A percentile compares a stretch with the other conserved stretches of the same genome.
phyloP scores from a whole-genome alignment of 1,140 invertebrate genomes.

The Rhyzopertha dominica region DNA sequence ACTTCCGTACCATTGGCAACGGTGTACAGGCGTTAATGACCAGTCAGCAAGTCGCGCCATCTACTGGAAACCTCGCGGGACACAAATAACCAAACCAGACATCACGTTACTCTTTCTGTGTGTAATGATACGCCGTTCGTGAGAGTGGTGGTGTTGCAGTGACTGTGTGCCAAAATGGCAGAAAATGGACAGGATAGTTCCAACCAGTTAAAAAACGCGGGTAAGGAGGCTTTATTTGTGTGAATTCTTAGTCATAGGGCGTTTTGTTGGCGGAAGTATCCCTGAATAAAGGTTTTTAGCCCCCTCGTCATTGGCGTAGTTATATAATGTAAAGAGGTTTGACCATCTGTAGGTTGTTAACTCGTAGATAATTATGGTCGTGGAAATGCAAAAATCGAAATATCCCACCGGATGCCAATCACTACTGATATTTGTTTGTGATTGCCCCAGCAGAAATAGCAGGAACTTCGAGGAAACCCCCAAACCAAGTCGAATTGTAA shows the following conservation, averaged over 20 bases:
- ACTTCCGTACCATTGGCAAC: too few relatives aligned
- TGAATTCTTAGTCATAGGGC: conserved; percentile 1
- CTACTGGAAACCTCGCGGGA: background rate
- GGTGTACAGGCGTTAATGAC: too few relatives aligned
- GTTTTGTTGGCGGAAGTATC: background rate
- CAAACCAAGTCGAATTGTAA: too few relatives aligned
- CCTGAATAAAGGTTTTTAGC: background rate
- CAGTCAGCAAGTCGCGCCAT: conserved; percentile 7
- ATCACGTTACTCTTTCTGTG: conserved; percentile 1
- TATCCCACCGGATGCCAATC: conserved; percentile 8
- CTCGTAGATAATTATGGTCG: conserved; percentile 6
- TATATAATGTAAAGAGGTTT: conserved; percentile 21
- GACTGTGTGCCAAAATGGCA: conserved; percentile 56
- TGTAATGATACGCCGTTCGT: conserved; percentile 15
- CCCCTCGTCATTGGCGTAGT: conserved; percentile 10
- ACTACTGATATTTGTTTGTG: too few relatives aligned
- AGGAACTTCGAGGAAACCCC: too few relatives aligned
- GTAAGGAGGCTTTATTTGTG: conserved; percentile 40
- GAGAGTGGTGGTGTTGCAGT: conserved; percentile 37
- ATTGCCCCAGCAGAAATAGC: too few relatives aligned
- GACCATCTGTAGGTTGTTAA: conserved; percentile 23
- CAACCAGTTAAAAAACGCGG: conserved; percentile 53
- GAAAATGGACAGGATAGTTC: conserved; percentile 55
- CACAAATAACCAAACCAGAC: background rate
- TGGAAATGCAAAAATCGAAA: conserved; percentile 1